Evolutionary conservation across 2,113 vertebrate species (phyloP).

Genomic region (Eurystomus gularis): DNA sequence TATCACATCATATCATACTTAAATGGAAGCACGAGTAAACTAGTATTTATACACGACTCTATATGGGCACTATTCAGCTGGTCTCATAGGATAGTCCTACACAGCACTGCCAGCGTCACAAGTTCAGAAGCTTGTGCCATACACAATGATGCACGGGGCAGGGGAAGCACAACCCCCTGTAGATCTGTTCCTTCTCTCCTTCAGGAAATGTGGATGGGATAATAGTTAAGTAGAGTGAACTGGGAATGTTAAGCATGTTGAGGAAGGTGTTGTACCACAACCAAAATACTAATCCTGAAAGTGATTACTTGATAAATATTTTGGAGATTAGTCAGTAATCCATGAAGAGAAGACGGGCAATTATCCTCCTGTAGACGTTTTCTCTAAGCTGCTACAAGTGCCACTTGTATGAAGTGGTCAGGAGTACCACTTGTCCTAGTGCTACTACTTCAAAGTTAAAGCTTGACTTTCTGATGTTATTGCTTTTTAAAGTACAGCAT

Average conservation of each 20-base stretch:
- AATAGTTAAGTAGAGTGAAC: background rate
- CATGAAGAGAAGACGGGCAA: background rate
- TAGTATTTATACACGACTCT: background rate
- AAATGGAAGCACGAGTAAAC: background rate
- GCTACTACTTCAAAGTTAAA: background rate
- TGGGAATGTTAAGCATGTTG: background rate
- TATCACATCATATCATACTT: background rate
- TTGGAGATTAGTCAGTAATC: background rate
- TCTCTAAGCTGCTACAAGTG: background rate
- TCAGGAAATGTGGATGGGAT: background rate
- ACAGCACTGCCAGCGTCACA: background rate
- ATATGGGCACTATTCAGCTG: background rate
- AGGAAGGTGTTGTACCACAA: background rate
- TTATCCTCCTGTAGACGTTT: background rate
- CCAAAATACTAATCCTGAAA: background rate
- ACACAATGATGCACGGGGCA: background rate
- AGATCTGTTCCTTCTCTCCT: background rate
- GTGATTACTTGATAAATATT: background rate
- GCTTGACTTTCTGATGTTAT: background rate
- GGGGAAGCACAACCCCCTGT: background rate
- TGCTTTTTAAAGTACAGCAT: background rate
- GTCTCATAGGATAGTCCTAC: background rate
- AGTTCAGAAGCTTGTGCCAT: background rate
- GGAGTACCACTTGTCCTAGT: background rate
- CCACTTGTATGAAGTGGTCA: background rate